Evolutionary conservation across 2,113 vertebrate species (phyloP).

Genomic region (Otolemur garnettii): DNA sequence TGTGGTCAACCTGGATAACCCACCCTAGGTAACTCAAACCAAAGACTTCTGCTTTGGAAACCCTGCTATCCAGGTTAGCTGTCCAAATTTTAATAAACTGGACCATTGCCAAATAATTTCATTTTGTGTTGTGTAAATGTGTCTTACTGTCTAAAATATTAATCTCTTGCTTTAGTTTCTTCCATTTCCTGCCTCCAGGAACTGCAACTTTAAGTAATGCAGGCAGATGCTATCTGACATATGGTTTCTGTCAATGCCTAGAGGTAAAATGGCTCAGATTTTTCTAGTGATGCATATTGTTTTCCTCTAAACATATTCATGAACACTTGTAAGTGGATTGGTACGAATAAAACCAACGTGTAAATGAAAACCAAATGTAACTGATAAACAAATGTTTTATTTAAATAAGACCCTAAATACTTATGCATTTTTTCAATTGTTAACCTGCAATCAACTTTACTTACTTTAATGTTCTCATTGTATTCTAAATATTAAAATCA

Average conservation of each 20-base stretch:
- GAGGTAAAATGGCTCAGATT: background rate
- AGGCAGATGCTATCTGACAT: slow-evolving; percentile 29
- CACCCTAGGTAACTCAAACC: background rate
- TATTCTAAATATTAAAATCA: slow-evolving; percentile 79
- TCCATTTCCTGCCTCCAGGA: slow-evolving; percentile 4
- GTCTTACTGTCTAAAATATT: background rate
- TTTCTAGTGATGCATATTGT: background rate
- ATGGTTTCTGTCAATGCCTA: slow-evolving; percentile 43
- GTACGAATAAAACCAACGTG: slow-evolving; percentile 35
- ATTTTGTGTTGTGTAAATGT: background rate
- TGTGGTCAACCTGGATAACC: background rate
- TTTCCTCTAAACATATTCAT: slow-evolving; percentile 38
- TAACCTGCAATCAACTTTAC: slow-evolving; percentile 26
- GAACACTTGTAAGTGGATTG: slow-evolving; percentile 10
- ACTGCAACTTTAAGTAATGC: slow-evolving; percentile 20
- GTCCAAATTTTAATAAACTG: background rate
- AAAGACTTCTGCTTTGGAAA: background rate
- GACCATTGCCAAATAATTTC: background rate
- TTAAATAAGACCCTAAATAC: background rate
- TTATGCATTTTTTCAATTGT: background rate
- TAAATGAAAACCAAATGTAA: slow-evolving; percentile 2
- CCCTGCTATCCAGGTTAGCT: background rate
- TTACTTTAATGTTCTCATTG: slow-evolving; percentile 72
- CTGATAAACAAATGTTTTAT: slow-evolving; percentile 1
- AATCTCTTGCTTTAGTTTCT: background rate